Conservation (phyloP, 2,113 vertebrate genomes). For the Tenebrosternarchus preto region DNA sequence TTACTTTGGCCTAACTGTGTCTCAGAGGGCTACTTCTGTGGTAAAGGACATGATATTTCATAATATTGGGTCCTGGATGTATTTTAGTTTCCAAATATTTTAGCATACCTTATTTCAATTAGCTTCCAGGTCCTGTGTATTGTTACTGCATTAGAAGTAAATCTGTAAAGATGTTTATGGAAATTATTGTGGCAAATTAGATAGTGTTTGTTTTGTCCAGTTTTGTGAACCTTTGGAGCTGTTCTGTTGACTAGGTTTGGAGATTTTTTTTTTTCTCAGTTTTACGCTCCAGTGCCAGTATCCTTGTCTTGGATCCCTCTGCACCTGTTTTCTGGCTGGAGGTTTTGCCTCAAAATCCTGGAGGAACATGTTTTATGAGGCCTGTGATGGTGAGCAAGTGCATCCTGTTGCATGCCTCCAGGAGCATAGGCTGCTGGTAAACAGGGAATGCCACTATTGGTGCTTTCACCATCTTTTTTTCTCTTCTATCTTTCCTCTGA, state of each 20-base stretch:
- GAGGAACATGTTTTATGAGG: conserved; percentile 18
- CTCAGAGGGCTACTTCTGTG: conserved; percentile 27
- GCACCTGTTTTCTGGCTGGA: conserved; percentile 49
- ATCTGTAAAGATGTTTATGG: conserved; percentile 37
- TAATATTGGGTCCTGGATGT: background rate
- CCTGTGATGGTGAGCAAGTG: background rate
- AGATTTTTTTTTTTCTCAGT: conserved; percentile 13
- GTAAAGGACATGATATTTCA: conserved; percentile 27
- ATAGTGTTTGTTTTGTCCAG: background rate
- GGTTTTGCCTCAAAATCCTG: background rate
- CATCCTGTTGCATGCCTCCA: background rate
- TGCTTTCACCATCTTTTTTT: background rate
- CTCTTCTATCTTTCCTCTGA: conserved; percentile 28
- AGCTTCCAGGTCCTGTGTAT: conserved; percentile 13
- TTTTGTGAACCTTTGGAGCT: background rate
- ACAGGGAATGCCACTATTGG: conserved; percentile 35
- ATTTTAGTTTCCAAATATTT: conserved; percentile 18
- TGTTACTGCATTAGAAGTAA: conserved; percentile 10
- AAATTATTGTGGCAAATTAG: conserved; percentile 19
- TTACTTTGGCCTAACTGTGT: conserved; percentile 33
- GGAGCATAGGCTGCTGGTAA: conserved; percentile 34
- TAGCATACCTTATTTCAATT: conserved; percentile 13
- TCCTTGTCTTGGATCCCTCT: conserved; percentile 10
- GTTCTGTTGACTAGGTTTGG: conserved; percentile 17
- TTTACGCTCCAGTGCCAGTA: background rate